Evolutionary conservation across 2,888 invertebrate species (phyloP), one percentile per base, ranked within the genome.

Genomic region (Patella pellucida): DNA sequence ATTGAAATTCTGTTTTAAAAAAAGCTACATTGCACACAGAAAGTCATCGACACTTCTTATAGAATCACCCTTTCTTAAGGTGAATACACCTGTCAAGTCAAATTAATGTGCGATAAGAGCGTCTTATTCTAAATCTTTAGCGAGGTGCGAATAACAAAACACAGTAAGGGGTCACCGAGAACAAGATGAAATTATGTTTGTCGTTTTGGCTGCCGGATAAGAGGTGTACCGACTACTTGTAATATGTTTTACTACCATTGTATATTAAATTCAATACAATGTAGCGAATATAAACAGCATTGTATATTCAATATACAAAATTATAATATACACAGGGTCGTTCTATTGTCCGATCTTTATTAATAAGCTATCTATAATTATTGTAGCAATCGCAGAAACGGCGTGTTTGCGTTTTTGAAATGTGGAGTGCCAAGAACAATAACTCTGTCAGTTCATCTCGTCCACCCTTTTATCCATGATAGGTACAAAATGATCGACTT

Each of bases 401-500:
- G 3, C 62, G 62, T 62, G 62, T 62, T 62, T 62, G 19, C 62
- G 62, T 62, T 62, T 62, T 62, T 62, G 19, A 62, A 23, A 62
- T 62, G 19, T 62, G 12, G 62, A 62, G 62, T 62, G 62, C 23
- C 62, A 62, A 62, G 62, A 62, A 62, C 62, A 62, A 62, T 62
- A 62, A 62, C 62, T 62, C 62, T 62, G 62, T 62, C 62, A 62
- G 62, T 62, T 62, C 62, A 62, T 23, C 23, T 62, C 19, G 62
- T 62, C 62, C 62, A 62, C 23, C 19, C 23, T 23, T 62, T 62
- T 9, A 19, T 23, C 19, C 23, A 62, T 62, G 62, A 62, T 62
- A 62, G 62, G 62, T 62, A 62, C 62, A 62, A 62, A 62, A 62
- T 62, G 62, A 62, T 62, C 62, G 62, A 62, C 19, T 62, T 12